phyloP scores from a whole-genome alignment of 2,113 vertebrate species.

The Oreocharis arfaki region DNA sequence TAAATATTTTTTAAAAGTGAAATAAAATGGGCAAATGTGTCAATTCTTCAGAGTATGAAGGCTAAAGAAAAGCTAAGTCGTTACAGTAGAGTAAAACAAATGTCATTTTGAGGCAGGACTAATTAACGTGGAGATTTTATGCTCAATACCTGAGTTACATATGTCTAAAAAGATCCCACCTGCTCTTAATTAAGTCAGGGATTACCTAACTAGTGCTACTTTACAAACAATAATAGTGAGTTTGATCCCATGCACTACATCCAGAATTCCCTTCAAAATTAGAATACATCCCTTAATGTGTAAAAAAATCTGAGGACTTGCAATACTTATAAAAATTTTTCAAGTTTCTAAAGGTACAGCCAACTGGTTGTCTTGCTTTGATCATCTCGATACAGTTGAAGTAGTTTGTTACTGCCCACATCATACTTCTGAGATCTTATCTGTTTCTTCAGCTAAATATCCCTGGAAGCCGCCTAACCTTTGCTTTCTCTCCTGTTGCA shows the following conservation, averaged over 20 bases:
- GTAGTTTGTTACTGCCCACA: neutral
- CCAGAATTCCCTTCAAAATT: neutral
- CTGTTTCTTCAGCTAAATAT: neutral
- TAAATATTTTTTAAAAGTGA: neutral
- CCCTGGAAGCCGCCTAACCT: accelerated
- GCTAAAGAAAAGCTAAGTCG: neutral
- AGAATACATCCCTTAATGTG: neutral
- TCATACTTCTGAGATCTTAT: accelerated
- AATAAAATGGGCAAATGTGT: neutral
- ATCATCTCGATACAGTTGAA: neutral
- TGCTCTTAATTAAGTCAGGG: neutral
- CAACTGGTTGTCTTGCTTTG: neutral
- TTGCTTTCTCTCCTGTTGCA: neutral
- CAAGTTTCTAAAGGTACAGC: neutral
- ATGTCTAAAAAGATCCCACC: neutral
- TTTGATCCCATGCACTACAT: neutral
- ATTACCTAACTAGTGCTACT: neutral
- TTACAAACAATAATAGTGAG: neutral
- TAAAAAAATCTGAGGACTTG: neutral
- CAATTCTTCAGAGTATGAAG: neutral
- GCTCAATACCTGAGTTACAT: neutral
- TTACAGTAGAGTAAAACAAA: neutral
- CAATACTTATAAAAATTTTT: neutral
- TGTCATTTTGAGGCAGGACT: neutral
- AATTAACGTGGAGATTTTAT: neutral